Conservation (phyloP, 2,797 vertebrate genomes). For the Lutjanus campechanus region DNA sequence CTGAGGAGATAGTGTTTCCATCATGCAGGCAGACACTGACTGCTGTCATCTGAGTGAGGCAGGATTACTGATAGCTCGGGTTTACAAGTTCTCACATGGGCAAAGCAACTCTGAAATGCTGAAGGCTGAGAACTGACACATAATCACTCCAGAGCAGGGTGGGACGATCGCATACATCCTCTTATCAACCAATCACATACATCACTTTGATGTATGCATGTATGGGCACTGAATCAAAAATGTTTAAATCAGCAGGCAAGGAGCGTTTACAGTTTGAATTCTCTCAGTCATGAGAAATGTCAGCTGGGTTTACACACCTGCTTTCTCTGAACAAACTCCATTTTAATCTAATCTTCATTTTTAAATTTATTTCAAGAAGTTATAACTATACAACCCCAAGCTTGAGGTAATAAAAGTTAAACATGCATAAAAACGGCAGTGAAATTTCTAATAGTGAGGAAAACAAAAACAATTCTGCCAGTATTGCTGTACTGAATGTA, state of each 20-base stretch:
- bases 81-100: constrained; percentile 54
- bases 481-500: too few relatives aligned
- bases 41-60: constrained; percentile 40
- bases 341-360: too few relatives aligned
- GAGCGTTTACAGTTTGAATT: constrained; percentile 32
- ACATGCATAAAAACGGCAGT: background rate
- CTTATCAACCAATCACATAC: constrained; percentile 59
- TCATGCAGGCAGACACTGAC: constrained; percentile 40
- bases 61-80: constrained; percentile 61
- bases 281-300: constrained; percentile 21
- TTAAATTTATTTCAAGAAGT: too few relatives aligned
- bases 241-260: constrained; percentile 37
- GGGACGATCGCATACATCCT: constrained; percentile 48
- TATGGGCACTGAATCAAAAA: constrained; percentile 49
- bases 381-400: background rate
- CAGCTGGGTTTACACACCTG: constrained; percentile 18
- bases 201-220: constrained; percentile 66
- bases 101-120: constrained; percentile 42
- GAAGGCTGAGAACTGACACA: constrained; percentile 56
- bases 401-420: constrained; percentile 12
- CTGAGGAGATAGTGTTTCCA: constrained; percentile 29
- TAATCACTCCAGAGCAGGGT: constrained; percentile 54
- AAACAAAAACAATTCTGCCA: constrained; percentile 7
- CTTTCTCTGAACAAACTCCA: background rate
- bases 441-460: constrained; percentile 3